phyloP scores from a whole-genome alignment of 2,113 vertebrate genomes.

The Vulpes ferrilata region DNA sequence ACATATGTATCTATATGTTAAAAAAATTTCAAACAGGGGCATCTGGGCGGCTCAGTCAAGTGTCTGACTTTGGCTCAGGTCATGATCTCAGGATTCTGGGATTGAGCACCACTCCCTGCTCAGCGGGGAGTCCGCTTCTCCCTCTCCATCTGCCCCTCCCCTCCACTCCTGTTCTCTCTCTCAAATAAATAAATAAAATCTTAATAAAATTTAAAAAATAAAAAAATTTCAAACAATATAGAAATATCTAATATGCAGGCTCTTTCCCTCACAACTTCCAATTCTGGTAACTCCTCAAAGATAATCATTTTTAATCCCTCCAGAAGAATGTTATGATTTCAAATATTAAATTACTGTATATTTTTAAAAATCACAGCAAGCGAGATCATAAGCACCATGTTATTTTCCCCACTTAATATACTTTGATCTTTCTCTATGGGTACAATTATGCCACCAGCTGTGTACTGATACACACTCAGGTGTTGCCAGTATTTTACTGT shows the following conservation, averaged over 20 bases:
- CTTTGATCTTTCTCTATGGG: not conserved
- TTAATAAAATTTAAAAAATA: too few species aligned
- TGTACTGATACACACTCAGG: not conserved
- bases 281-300: conserved; percentile 27
- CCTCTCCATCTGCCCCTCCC: too few species aligned
- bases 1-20: not conserved
- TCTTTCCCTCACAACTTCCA: not conserved
- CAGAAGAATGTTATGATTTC: not conserved
- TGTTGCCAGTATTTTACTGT: not conserved
- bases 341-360: not conserved
- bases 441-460: not conserved
- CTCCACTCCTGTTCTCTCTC: too few species aligned
- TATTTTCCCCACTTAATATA: not conserved
- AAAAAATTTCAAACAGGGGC: not conserved
- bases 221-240: not conserved
- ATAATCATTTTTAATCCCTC: not conserved
- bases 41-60: too few species aligned
- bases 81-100: too few species aligned
- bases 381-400: not conserved
- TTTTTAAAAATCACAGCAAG: not conserved
- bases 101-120: too few species aligned
- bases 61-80: too few species aligned
- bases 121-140: too few species aligned
- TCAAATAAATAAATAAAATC: too few species aligned
- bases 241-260: not conserved